Percentiles rank a stretch among this genome's conserved stretches.
These are phyloP conservation scores for Rhodinocichla rosea DNA, from an alignment of 2,113 vertebrate species.

Conservation along the genomic window DNA sequence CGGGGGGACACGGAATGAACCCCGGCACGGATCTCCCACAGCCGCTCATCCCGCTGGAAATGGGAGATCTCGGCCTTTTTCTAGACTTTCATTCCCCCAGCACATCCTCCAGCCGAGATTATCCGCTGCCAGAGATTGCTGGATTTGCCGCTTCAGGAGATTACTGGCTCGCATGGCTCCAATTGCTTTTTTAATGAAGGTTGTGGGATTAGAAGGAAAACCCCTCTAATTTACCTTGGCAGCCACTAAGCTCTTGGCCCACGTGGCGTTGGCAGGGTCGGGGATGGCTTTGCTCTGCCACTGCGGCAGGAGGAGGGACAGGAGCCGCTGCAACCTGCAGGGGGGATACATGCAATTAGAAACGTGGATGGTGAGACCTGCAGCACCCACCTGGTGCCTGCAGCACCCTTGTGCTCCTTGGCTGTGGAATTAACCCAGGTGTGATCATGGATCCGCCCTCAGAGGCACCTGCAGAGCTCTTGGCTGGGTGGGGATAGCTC, in stretches of 20 bases:
- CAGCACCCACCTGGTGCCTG: neutral
- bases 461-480: neutral
- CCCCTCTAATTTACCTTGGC: slow-evolving; percentile 42
- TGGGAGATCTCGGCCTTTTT: fast-evolving
- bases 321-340: slow-evolving; percentile 13
- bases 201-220: neutral
- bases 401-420: neutral
- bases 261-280: slow-evolving; percentile 73
- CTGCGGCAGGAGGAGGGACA: slow-evolving; percentile 30
- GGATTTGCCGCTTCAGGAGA: neutral
- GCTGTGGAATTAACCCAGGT: fast-evolving
- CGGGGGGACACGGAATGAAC: neutral
- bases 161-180: fast-evolving
- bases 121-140: fast-evolving
- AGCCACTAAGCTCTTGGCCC: slow-evolving; percentile 51
- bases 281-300: slow-evolving; percentile 68
- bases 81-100: fast-evolving
- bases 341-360: neutral
- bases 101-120: fast-evolving
- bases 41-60: neutral
- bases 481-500: fast-evolving
- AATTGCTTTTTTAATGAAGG: too few relatives aligned
- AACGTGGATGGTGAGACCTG: fast-evolving
- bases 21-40: fast-evolving
- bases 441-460: fast-evolving